Conservation (phyloP, 2,113 vertebrate genomes). For the Rhodinocichla rosea region DNA sequence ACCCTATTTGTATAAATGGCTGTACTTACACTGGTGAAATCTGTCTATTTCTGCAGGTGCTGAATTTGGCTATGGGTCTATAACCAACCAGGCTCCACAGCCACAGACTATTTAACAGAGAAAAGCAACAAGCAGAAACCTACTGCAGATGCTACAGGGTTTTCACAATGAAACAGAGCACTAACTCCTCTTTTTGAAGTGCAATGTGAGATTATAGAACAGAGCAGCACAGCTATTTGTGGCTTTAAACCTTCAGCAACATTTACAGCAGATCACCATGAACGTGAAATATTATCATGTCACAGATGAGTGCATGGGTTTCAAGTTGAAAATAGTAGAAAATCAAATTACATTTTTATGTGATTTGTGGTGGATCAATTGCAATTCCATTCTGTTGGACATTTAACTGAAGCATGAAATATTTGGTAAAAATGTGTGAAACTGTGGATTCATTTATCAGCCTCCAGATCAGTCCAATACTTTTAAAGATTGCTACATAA, state of each 20-base stretch:
- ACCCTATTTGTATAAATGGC: neutral
- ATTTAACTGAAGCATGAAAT: neutral
- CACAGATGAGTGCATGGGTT: neutral
- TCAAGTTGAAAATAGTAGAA: neutral
- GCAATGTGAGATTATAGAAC: neutral
- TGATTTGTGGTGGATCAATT: neutral
- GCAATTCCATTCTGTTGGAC: neutral
- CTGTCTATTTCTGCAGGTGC: neutral
- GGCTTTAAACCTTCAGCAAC: neutral
- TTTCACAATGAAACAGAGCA: neutral
- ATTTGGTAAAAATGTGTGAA: neutral
- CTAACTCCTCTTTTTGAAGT: neutral
- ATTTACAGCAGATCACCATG: neutral
- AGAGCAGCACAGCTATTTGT: neutral
- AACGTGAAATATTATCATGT: neutral
- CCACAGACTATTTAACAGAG: neutral
- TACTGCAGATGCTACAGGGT: neutral
- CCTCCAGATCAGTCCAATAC: neutral
- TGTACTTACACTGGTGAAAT: neutral
- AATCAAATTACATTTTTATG: neutral
- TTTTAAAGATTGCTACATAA: neutral
- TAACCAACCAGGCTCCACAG: neutral
- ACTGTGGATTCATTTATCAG: neutral
- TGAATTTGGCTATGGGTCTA: neutral
- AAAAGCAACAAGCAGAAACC: neutral